Evolutionary conservation across 2,113 vertebrate species (phyloP), one percentile per base, ranked within the genome.

Genomic region (Leucopsar rothschildi): DNA sequence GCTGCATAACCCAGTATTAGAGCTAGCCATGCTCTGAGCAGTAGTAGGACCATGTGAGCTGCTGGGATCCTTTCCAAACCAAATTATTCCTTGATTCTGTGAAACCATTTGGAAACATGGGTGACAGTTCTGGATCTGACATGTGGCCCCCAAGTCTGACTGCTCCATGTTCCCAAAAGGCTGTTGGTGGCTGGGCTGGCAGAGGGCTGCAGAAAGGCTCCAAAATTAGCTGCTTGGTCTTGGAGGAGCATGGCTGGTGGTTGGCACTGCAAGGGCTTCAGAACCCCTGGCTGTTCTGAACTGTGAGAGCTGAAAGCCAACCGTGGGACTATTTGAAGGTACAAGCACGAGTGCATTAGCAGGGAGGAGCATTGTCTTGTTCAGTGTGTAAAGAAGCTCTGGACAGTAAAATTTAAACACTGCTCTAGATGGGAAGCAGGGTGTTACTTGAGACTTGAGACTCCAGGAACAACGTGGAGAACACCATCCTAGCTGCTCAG

Each of bases 31-130:
- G 59, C 47, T 77, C 18, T 1, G 10, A 76, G 70, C 69, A 23
- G 79, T 64, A 60, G 47, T 86, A 4, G 1, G 56, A 39, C 52
- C 77, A 17, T 35, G 33, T 92, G 89, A 72, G 65, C 73, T 84
- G 52, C 86, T 95, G 89, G 89, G 81, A 87, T 81, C 73, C 53
- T 60, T 95, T 92, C 94, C 95, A 92, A 87, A 79, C 49, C 68
- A 78, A 95, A 93, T 96, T 84, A 78, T 92, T 92, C 68, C 72
- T 81, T 66, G 52, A 60, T 97, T 94, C 88, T 71, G 19, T 94
- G 92, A 94, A 96, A 86, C 80, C 68, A 49, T 92, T 96, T 96
- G 77, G 86, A 93, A 92, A 78, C 72, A 68, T 1, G 10, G 53
- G 61, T 89, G 87, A 49, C 65, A 75, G 47, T 80, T 96, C 68